These are phyloP conservation scores for Masticophis lateralis DNA, from an alignment of 2,797 vertebrate genomes.

Conservation along the genomic window DNA sequence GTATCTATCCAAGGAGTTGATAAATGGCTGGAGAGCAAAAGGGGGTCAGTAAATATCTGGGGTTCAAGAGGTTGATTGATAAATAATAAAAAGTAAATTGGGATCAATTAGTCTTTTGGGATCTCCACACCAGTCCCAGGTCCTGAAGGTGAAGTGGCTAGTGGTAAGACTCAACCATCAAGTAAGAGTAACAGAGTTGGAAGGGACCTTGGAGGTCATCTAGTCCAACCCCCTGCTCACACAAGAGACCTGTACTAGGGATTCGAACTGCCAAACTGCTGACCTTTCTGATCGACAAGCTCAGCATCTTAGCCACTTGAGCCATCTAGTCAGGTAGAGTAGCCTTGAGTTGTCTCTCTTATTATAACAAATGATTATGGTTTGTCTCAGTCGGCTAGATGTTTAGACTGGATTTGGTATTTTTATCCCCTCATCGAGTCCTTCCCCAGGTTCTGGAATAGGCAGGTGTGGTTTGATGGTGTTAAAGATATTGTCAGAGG, in stretches of 20 bases:
- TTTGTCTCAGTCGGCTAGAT: neutral
- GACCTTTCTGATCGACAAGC: too few relatives aligned
- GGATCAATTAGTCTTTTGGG: neutral
- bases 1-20: neutral
- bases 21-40: neutral
- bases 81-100: neutral
- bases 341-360: neutral
- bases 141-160: neutral
- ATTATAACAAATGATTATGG: neutral
- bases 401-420: neutral
- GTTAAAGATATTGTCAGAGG: neutral
- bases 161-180: neutral
- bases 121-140: neutral
- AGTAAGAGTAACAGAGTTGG: too few relatives aligned
- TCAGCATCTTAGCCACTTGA: too few relatives aligned
- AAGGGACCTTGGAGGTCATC: too few relatives aligned
- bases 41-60: neutral
- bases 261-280: too few relatives aligned
- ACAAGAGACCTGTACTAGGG: too few relatives aligned
- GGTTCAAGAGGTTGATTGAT: neutral
- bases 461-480: neutral
- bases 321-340: neutral
- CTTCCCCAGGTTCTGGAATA: neutral
- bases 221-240: too few relatives aligned
- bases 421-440: neutral